Percentiles rank a stretch among this genome's conserved stretches.
Conservation (phyloP, 2,113 vertebrate species). For the Holacanthus passer region DNA sequence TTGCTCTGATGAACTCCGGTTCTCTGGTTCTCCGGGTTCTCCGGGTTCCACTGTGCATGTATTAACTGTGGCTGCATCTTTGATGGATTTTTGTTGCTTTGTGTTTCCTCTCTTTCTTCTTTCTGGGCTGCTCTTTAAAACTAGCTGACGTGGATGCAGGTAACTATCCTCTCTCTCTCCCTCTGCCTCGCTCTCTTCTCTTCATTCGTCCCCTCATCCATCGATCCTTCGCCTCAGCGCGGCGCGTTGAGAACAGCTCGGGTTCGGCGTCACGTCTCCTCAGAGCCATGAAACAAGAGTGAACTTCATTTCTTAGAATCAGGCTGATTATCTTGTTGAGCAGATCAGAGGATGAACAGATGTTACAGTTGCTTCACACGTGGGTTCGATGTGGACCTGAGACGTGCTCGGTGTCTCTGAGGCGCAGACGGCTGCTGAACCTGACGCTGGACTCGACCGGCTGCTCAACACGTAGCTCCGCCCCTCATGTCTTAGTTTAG, state of each 20-base stretch:
- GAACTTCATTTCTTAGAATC: too few species aligned
- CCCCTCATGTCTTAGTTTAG: not conserved
- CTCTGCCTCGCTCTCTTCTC: not conserved
- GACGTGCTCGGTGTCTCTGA: too few species aligned
- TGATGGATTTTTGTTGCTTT: conserved; percentile 75
- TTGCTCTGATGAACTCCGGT: not conserved
- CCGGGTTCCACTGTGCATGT: conserved; percentile 59
- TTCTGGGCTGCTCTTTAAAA: conserved; percentile 70
- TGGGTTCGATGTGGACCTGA: too few species aligned
- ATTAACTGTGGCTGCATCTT: conserved; percentile 71
- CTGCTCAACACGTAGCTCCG: conserved; percentile 1
- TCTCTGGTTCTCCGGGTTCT: not conserved
- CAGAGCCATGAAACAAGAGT: too few species aligned
- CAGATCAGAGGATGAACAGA: too few species aligned
- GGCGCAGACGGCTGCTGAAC: not conserved
- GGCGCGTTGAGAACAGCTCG: not conserved
- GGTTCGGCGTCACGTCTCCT: conserved; percentile 10
- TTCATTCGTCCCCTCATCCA: not conserved
- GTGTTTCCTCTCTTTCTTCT: conserved; percentile 80
- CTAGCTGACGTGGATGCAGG: conserved; percentile 99
- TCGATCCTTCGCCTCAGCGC: not conserved
- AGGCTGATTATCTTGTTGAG: too few species aligned
- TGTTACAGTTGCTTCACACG: too few species aligned
- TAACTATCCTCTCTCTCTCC: conserved; percentile 86
- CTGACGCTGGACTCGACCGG: conserved; percentile 3